Evolutionary conservation across 2,888 invertebrate genomes (phyloP).

Genomic region (Linnaemya tessellans): DNA sequence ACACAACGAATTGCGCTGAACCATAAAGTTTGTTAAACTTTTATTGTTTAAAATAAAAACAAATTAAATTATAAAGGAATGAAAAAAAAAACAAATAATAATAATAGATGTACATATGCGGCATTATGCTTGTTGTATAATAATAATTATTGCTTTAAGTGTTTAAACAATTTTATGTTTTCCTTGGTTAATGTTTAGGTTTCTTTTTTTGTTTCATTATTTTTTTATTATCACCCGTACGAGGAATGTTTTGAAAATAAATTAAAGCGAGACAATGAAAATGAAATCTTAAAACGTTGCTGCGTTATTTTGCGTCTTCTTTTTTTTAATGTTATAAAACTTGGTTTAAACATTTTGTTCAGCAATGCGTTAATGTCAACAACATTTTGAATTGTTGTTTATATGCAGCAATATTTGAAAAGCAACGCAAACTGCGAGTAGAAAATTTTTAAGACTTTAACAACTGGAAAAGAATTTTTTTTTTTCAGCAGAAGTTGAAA

Average conservation of each 20-base stretch:
- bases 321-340: background rate
- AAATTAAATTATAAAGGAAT: constrained; percentile 8
- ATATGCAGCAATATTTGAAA: background rate
- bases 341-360: constrained; percentile 32
- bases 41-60: constrained; percentile 52
- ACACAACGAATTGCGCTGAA: constrained; percentile 59
- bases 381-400: constrained; percentile 25
- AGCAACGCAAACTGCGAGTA: background rate
- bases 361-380: constrained; percentile 65
- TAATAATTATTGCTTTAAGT: constrained; percentile 46
- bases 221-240: constrained; percentile 10
- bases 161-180: constrained; percentile 34
- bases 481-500: background rate
- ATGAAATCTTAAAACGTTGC: constrained; percentile 31
- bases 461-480: background rate
- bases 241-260: constrained; percentile 3
- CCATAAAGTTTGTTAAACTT: constrained; percentile 72
- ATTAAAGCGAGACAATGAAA: constrained; percentile 40
- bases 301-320: constrained; percentile 38
- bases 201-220: constrained; percentile 3
- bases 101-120: constrained; percentile 15
- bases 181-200: constrained; percentile 21
- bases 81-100: background rate
- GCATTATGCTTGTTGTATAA: constrained; percentile 28
- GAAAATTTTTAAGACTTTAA: background rate